Conservation (phyloP, 2,113 vertebrate species). For the Podarcis muralis region DNA sequence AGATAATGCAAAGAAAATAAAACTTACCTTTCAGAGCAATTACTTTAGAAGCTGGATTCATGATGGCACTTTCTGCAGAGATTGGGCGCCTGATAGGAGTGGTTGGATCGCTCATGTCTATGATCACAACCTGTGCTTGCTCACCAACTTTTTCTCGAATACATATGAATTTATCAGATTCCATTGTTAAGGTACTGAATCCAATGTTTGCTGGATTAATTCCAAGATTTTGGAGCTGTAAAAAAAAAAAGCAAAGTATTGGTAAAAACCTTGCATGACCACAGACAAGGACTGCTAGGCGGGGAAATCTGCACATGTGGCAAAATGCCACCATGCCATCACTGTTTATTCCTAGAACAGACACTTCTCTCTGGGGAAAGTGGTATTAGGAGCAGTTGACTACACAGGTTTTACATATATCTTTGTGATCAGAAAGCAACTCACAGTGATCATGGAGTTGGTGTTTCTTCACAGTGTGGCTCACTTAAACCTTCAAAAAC, state of each 20-base stretch:
- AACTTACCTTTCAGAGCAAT: constrained; percentile 90
- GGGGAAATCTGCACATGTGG: not conserved
- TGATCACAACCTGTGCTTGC: constrained; percentile 90
- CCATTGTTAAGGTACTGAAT: constrained; percentile 94
- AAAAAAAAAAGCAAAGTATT: constrained; percentile 22
- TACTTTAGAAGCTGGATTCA: constrained; percentile 93
- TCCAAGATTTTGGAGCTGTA: constrained; percentile 90
- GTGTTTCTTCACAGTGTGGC: not conserved
- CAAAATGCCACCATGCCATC: not conserved
- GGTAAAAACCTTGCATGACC: not conserved
- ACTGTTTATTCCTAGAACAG: not conserved
- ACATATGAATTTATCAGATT: constrained; percentile 94
- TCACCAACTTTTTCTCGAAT: constrained; percentile 91
- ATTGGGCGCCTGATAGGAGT: constrained; percentile 88
- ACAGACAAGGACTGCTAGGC: not conserved
- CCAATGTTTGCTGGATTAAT: constrained; percentile 90
- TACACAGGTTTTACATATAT: not conserved
- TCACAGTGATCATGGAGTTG: not conserved
- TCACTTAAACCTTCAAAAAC: not conserved
- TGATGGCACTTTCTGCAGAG: constrained; percentile 92
- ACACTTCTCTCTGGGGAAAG: not conserved
- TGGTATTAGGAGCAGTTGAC: not conserved
- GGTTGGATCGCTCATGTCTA: constrained; percentile 87
- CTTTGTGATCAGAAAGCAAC: not conserved
- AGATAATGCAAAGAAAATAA: not conserved